phyloP scores from a whole-genome alignment of 2,797 vertebrate genomes.

The Platyrinchus mystaceus region DNA sequence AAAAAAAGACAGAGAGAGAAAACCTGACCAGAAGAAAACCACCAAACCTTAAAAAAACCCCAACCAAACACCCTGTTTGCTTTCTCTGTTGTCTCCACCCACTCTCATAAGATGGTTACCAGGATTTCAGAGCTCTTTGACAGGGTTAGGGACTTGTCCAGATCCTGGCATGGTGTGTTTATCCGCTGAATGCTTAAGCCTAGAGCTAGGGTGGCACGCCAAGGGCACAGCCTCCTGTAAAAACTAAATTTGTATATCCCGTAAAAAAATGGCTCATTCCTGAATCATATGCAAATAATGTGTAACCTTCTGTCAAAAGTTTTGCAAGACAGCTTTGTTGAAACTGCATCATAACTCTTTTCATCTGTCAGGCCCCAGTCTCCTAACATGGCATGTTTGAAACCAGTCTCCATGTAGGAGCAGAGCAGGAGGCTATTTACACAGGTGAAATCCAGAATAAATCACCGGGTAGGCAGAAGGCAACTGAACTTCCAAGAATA shows the following conservation, averaged over 20 bases:
- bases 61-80: neutral
- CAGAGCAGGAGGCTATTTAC: conserved; percentile 29
- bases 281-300: conserved; percentile 81
- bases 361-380: conserved; percentile 25
- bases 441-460: conserved; percentile 48
- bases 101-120: conserved; percentile 54
- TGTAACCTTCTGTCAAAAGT: conserved; percentile 68
- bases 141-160: conserved; percentile 38
- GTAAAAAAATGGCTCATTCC: conserved; percentile 74
- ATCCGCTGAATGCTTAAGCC: conserved; percentile 64
- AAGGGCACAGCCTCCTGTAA: conserved; percentile 66
- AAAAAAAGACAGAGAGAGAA: neutral
- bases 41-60: neutral
- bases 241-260: conserved; percentile 76
- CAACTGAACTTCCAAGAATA: conserved; percentile 40
- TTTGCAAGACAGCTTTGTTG: conserved; percentile 70
- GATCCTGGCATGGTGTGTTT: conserved; percentile 62
- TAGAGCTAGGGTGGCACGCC: conserved; percentile 69
- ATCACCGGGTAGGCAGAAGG: conserved; percentile 17
- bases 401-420: neutral
- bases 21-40: neutral
- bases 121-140: conserved; percentile 43
- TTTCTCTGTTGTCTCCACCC: conserved; percentile 25
- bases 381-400: conserved; percentile 22
- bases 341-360: conserved; percentile 54